A percentile compares a stretch with the other conserved stretches of the same genome.
Conservation (phyloP, 2,113 vertebrate species). For the Equus quagga region DNA sequence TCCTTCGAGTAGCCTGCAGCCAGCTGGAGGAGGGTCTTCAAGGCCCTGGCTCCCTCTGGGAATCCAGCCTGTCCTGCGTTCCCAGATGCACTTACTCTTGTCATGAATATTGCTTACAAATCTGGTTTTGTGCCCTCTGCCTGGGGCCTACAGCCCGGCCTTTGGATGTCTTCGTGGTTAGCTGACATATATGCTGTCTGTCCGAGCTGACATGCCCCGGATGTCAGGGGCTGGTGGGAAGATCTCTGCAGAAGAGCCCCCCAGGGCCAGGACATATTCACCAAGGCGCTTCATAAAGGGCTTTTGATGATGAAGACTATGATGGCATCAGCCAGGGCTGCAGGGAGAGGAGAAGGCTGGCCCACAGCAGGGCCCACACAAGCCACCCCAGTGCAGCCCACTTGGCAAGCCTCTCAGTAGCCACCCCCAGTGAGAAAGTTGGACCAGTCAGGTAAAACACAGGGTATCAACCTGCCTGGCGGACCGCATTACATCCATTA, state of each 20-base stretch:
- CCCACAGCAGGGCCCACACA: not conserved
- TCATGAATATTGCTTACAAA: constrained; percentile 63
- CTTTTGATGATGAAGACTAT: constrained; percentile 66
- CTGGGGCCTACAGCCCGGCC: not conserved
- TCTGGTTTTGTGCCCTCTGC: not conserved
- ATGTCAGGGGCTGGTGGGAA: not conserved
- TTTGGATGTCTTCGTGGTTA: not conserved
- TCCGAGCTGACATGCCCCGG: not conserved
- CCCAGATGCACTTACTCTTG: not conserved
- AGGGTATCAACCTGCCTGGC: not conserved
- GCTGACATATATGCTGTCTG: constrained; percentile 25
- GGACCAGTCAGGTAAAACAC: not conserved
- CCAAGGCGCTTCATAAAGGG: constrained; percentile 75
- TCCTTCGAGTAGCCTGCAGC: not conserved
- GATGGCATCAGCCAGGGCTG: not conserved
- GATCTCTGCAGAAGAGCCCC: not conserved
- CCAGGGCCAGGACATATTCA: not conserved
- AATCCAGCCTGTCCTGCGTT: not conserved
- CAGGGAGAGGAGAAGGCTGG: not conserved
- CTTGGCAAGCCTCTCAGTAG: not conserved
- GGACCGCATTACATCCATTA: not conserved
- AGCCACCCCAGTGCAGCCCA: not conserved
- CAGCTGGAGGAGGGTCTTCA: not conserved
- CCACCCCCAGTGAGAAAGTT: not conserved
- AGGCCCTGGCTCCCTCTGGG: not conserved